Conservation (phyloP, 2,888 invertebrate species). For the Orchesella flavescens region DNA sequence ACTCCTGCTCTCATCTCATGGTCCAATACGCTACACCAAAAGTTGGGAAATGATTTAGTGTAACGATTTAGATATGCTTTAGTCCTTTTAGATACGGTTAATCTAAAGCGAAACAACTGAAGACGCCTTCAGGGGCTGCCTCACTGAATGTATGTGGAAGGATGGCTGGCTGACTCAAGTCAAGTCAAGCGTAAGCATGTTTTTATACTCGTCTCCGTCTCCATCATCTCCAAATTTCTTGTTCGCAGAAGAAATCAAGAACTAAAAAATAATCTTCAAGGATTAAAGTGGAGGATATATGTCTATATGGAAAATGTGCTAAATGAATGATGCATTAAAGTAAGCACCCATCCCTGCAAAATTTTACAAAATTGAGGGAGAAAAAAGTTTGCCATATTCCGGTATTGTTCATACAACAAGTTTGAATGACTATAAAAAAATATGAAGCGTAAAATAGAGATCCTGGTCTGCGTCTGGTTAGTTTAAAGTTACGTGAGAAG, state of each 20-base stretch:
- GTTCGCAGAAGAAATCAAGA: not conserved
- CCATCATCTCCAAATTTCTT: no score
- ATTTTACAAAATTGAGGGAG: no score
- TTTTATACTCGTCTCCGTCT: not conserved
- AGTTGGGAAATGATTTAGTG: conserved; percentile 22
- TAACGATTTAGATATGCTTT: conserved; percentile 58
- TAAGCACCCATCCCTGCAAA: no score
- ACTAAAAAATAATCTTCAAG: not conserved
- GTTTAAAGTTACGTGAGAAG: no score
- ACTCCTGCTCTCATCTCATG: not conserved
- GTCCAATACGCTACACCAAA: not conserved
- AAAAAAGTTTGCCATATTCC: no score
- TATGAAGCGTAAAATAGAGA: no score
- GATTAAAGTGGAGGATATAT: not conserved
- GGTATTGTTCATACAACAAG: no score
- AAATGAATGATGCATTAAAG: no score
- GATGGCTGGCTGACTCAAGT: no score
- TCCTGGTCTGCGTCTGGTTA: no score
- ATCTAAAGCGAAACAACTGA: conserved; percentile 44
- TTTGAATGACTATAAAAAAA: no score
- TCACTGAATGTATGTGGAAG: conserved; percentile 38
- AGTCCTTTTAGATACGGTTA: conserved; percentile 58
- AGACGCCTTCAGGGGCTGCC: conserved; percentile 54
- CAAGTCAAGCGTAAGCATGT: not conserved
- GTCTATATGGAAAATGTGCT: no score